A percentile compares a stretch with the other conserved stretches of the same genome.
These are phyloP conservation scores for Xenopus tropicalis DNA, from an alignment of 2,113 vertebrate genomes.

Conservation along the genomic window UCB_Xtro_10.0 CM004449.2:105706001-105706500, in stretches of 20 bases:
- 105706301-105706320: conserved; percentile 63
- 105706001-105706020: conserved; percentile 70
- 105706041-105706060: conserved; percentile 60
- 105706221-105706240: conserved; percentile 75
- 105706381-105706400: conserved; percentile 49
- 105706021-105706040: conserved; percentile 62
- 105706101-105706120: conserved; percentile 59
- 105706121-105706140: conserved; percentile 64
- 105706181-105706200: conserved; percentile 55
- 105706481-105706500: too few species aligned
- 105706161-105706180: conserved; percentile 48
- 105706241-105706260: conserved; percentile 43
- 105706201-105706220: conserved; percentile 73
- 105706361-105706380: conserved; percentile 64
- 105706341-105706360: conserved; percentile 61
- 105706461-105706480: too few species aligned
- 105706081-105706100: conserved; percentile 69
- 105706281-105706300: conserved; percentile 86
- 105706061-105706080: conserved; percentile 60
- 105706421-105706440: neutral
- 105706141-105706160: conserved; percentile 52
- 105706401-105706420: neutral
- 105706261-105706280: conserved; percentile 66
- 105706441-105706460: neutral
- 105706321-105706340: conserved; percentile 60